Evolutionary conservation across 2,888 invertebrate genomes (phyloP).

Genomic region (Hirtodrosophila histrioides): DNA sequence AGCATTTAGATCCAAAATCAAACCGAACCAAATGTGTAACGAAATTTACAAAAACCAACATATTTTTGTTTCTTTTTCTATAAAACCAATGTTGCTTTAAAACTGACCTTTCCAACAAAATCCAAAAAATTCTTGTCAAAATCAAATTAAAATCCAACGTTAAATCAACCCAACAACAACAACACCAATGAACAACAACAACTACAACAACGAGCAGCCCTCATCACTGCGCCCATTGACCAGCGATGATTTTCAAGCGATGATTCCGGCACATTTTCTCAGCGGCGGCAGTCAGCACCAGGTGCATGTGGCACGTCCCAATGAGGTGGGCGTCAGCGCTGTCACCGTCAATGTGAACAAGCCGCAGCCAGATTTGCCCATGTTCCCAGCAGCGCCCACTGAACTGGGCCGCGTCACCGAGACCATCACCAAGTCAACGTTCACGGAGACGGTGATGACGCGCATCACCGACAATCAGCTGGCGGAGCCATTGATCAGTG

Average conservation of each 20-base stretch:
- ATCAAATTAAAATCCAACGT: constrained; percentile 18
- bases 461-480: constrained; percentile 96
- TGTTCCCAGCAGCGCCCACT: constrained; percentile 92
- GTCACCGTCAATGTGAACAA: constrained; percentile 95
- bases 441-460: constrained; percentile 97
- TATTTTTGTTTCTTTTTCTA: constrained; percentile 81
- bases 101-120: constrained; percentile 47
- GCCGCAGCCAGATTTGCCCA: constrained; percentile 88
- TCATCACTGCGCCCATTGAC: constrained; percentile 91
- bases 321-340: constrained; percentile 83
- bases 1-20: constrained; percentile 40
- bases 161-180: constrained; percentile 29
- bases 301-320: constrained; percentile 84
- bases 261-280: constrained; percentile 96
- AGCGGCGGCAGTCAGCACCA: constrained; percentile 91
- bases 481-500: constrained; percentile 93
- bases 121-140: constrained; percentile 40
- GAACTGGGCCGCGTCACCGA: constrained; percentile 95
- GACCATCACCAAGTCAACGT: constrained; percentile 97
- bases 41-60: constrained; percentile 74
- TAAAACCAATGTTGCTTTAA: constrained; percentile 64
- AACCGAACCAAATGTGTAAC: constrained; percentile 61
- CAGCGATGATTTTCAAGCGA: constrained; percentile 97
- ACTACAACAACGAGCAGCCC: constrained; percentile 56
- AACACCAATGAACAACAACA: constrained; percentile 3